These are phyloP conservation scores for Agrenia bidenticulata DNA, from an alignment of 2,888 invertebrate species.

Conservation along the genomic window DNA sequence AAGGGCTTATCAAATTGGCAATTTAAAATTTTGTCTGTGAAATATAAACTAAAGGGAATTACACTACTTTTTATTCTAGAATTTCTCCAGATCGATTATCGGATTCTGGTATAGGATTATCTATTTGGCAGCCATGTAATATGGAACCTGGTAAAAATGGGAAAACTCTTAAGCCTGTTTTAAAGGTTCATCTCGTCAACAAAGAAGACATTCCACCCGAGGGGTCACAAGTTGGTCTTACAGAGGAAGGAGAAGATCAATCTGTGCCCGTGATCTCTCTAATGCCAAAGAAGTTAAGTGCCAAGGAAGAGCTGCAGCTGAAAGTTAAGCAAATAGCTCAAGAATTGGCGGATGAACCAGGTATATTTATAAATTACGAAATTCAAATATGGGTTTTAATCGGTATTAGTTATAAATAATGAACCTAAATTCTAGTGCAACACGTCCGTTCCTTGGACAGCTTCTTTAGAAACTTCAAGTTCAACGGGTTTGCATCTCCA, in stretches of 20 bases:
- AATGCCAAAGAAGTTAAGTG: conserved; percentile 31
- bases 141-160: background rate
- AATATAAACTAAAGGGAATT: too few relatives aligned
- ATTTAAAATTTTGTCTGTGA: too few relatives aligned
- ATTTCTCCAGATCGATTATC: too few relatives aligned
- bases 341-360: conserved; percentile 44
- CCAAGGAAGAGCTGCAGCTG: conserved; percentile 49
- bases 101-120: too few relatives aligned
- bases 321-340: conserved; percentile 50
- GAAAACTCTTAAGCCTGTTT: background rate
- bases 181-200: conserved; percentile 6
- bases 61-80: too few relatives aligned
- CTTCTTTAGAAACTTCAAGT: conserved; percentile 45
- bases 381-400: too few relatives aligned
- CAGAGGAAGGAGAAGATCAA: background rate
- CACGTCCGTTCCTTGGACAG: conserved; percentile 46
- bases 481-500: conserved; percentile 13
- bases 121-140: too few relatives aligned
- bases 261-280: background rate
- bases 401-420: too few relatives aligned
- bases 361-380: too few relatives aligned
- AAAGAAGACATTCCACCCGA: conserved; percentile 20
- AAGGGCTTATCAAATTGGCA: background rate
- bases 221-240: background rate
- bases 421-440: conserved; percentile 6